Conservation (phyloP, 2,797 vertebrate genomes). For the Syndactyla subalaris region DNA sequence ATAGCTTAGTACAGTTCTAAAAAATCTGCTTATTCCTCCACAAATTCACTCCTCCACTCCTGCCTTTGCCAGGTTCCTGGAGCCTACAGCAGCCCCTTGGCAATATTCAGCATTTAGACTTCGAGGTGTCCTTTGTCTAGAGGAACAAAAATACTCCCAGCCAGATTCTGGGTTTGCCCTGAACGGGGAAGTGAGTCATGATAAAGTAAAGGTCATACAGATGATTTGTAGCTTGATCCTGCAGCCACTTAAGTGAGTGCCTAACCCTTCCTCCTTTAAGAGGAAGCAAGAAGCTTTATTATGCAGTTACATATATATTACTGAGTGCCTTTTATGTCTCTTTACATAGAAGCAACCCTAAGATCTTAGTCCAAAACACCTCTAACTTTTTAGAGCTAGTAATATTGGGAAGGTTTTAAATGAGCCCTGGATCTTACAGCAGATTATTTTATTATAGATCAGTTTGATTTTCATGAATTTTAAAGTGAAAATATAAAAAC, state of each 20-base stretch:
- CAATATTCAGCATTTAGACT: slow-evolving; percentile 46
- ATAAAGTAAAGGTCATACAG: neutral
- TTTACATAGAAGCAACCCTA: neutral
- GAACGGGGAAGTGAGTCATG: neutral
- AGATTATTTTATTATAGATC: neutral
- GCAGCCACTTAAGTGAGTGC: neutral
- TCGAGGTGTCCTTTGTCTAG: neutral
- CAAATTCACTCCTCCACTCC: slow-evolving; percentile 8
- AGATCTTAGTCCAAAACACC: neutral
- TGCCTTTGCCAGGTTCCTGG: neutral
- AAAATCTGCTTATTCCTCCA: slow-evolving; percentile 41
- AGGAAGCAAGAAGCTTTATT: neutral
- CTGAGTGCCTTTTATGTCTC: neutral
- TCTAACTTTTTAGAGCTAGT: neutral
- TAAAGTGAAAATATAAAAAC: neutral
- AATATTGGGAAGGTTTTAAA: neutral
- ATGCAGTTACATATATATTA: neutral
- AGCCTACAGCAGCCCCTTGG: slow-evolving; percentile 41
- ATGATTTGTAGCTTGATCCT: slow-evolving; percentile 1
- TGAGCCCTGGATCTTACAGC: neutral
- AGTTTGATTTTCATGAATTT: neutral
- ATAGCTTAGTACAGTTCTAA: slow-evolving; percentile 38
- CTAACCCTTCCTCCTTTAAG: neutral
- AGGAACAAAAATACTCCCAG: neutral
- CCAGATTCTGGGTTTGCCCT: neutral